Evolutionary conservation across 2,797 vertebrate genomes (phyloP), one percentile per base, ranked within the genome.

Genomic region (Gila robusta): DNA sequence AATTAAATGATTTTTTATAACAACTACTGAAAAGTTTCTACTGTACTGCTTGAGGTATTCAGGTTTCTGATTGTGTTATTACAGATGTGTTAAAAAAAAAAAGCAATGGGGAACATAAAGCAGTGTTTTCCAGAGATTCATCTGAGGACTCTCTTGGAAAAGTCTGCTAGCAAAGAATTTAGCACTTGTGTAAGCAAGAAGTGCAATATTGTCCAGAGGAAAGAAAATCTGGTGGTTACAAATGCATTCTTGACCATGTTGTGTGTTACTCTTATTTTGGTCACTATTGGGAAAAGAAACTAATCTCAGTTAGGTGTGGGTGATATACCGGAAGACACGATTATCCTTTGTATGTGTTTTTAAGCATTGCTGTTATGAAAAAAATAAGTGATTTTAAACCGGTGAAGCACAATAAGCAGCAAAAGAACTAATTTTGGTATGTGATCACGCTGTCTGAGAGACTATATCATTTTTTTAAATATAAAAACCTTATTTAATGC

Each of bases 111-210:
- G 23, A 47, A 32, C n/a, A 64, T 26, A 64, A 39, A 52, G 28
- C 56, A 84, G 2, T 74, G 35, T 35, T 41, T 81, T 37, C 37
- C 35, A 70, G 62, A 41, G 37, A 71, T 79, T 79, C 11, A 35
- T 74, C 28, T 54, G 21, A 77, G 49, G 37, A 35, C 47, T 70
- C 35, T 44, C 19, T 70, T 82, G 79, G 49, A 72, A 39, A 37
- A 70, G 10, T 78, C 28, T 49, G 37, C 37, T 26, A 3, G 16
- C 35, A 64, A 64, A 62, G 28, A 83, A 79, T 79, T 52, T 83
- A 83, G 39, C 83, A 59, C 21, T 79, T 71, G 77, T 85, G 77
- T 79, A 79, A 85, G 52, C 66, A 80, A 71, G n/a, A 28, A 14
- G 16, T 35, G 17, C 23, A 59, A 26, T 10, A n/a, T 47, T 54